These are phyloP conservation scores for Plumapathes pennacea DNA, from an alignment of 92 coral and sea anemone genomes.

Conservation along the genomic window DNA sequence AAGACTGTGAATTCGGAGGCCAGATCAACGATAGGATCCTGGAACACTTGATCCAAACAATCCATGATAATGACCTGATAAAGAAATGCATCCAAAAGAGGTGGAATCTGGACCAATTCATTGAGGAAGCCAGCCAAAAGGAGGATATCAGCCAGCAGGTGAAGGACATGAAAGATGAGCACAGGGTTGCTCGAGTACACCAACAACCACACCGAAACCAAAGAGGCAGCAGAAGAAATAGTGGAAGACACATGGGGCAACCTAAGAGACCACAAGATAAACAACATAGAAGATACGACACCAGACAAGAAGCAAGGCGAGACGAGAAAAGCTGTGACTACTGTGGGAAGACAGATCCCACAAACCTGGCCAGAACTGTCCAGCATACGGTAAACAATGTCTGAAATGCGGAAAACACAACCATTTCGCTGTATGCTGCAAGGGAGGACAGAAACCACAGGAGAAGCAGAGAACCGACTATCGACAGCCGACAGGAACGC, in stretches of 20 bases:
- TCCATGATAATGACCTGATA: constrained; percentile 41
- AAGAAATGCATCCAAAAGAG: constrained; percentile 39
- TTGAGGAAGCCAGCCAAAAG: constrained; percentile 39
- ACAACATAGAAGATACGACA: not conserved
- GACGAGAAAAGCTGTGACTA: constrained; percentile 11
- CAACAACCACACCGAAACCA: not conserved
- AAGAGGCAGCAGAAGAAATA: constrained; percentile 2
- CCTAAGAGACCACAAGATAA: not conserved
- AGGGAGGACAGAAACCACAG: not conserved
- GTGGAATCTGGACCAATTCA: constrained; percentile 52
- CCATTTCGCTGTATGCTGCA: constrained; percentile 49
- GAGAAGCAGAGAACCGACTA: not conserved
- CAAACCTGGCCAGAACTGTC: constrained; percentile 45
- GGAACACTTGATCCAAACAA: constrained; percentile 60
- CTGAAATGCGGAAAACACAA: constrained; percentile 57
- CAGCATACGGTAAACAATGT: constrained; percentile 56
- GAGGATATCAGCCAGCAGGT: constrained; percentile 60
- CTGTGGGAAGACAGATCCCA: constrained; percentile 50
- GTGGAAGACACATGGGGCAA: not conserved
- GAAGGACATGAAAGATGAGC: constrained; percentile 56
- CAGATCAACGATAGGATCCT: constrained; percentile 43
- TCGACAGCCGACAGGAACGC: not conserved
- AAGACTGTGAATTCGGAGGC: constrained; percentile 54
- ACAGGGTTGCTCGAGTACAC: constrained; percentile 2
- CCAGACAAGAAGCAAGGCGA: constrained; percentile 8